These are phyloP conservation scores for Neotragus moschatus DNA, from an alignment of 2,113 vertebrate species.

Conservation along the genomic window DNA sequence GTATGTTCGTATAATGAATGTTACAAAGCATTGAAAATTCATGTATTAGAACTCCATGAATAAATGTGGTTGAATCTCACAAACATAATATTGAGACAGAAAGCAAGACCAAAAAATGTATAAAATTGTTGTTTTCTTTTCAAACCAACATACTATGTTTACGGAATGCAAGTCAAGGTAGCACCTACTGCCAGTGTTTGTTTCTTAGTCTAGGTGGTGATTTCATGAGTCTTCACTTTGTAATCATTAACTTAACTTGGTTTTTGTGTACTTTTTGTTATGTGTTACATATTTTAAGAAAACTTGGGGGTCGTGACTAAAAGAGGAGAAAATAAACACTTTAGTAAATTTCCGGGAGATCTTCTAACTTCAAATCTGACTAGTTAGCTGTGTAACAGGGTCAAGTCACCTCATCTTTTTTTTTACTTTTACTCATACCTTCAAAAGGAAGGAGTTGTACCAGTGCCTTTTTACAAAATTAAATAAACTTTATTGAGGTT, in stretches of 20 bases:
- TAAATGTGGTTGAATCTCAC: background rate
- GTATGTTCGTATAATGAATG: background rate
- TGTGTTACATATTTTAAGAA: background rate
- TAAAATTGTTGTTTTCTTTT: background rate
- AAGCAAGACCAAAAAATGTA: background rate
- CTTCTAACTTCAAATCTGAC: background rate
- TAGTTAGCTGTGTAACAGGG: background rate
- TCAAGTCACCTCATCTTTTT: background rate
- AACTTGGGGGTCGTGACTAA: background rate
- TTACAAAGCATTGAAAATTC: background rate
- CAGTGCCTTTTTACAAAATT: background rate
- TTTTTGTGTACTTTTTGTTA: background rate
- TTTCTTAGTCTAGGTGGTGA: background rate
- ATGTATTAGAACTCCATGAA: background rate
- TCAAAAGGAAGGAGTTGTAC: background rate
- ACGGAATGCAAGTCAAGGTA: background rate
- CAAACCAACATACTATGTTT: background rate
- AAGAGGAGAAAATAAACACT: background rate
- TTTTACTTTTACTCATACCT: background rate
- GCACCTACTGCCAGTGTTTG: background rate
- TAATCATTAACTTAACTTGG: slow-evolving; percentile 1
- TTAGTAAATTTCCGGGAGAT: background rate
- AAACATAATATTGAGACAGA: background rate
- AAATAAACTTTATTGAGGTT: background rate
- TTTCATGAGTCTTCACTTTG: background rate